phyloP scores from a whole-genome alignment of 2,113 vertebrate species.

The Empidonax traillii region DNA sequence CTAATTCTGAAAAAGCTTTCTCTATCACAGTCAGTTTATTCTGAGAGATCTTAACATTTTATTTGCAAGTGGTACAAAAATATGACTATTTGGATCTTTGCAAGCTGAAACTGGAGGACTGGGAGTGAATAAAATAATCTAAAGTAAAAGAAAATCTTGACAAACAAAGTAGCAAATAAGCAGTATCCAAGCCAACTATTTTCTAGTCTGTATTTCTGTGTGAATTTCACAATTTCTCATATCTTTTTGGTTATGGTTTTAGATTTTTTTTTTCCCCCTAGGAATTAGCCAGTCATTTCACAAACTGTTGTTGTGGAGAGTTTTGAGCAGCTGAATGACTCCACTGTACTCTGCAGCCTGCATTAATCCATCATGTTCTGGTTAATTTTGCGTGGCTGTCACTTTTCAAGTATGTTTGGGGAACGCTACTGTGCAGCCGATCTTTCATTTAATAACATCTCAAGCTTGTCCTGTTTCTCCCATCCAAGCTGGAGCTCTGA shows the following conservation, averaged over 20 bases:
- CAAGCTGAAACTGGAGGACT: background rate
- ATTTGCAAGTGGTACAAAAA: background rate
- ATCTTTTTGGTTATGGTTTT: background rate
- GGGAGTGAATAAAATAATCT: background rate
- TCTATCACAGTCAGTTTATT: background rate
- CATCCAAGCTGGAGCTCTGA: background rate
- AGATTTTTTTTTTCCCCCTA: background rate
- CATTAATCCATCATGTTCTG: slow-evolving; percentile 1
- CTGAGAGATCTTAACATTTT: background rate
- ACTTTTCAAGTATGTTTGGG: background rate
- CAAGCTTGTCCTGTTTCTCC: background rate
- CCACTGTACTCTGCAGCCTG: background rate
- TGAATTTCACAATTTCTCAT: background rate
- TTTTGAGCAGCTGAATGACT: background rate
- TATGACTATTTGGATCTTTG: background rate
- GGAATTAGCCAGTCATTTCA: background rate
- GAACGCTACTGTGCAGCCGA: background rate
- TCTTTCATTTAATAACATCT: background rate
- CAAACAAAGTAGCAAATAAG: background rate
- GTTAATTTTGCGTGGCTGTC: slow-evolving; percentile 2
- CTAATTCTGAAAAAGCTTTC: background rate
- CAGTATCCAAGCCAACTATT: background rate
- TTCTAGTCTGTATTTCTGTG: background rate
- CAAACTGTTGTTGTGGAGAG: background rate
- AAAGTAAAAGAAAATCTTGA: background rate